Conservation (phyloP, 2,113 vertebrate species). For the Bostrychus sinensis region DNA sequence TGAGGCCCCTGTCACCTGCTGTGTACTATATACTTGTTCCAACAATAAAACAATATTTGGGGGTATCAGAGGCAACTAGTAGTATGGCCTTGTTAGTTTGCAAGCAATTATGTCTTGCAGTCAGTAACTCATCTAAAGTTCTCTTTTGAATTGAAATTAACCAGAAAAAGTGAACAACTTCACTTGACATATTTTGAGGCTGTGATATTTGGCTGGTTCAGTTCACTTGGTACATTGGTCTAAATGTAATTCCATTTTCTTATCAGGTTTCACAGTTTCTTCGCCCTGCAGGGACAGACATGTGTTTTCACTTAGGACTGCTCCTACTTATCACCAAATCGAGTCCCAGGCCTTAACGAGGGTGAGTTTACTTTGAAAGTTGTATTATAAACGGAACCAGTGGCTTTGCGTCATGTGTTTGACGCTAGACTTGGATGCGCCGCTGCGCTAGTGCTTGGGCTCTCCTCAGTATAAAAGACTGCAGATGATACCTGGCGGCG, state of each 20-base stretch:
- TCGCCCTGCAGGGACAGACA: not conserved
- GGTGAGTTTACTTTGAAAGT: not conserved
- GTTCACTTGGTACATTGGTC: not conserved
- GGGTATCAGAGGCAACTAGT: too few relatives aligned
- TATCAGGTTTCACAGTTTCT: not conserved
- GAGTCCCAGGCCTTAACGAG: not conserved
- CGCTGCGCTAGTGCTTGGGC: not conserved
- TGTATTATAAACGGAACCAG: not conserved
- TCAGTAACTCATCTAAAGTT: too few relatives aligned
- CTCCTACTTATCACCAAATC: not conserved
- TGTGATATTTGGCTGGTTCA: too few relatives aligned
- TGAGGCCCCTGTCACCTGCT: too few relatives aligned
- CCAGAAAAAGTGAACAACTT: too few relatives aligned
- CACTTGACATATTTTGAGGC: too few relatives aligned
- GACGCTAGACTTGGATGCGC: not conserved
- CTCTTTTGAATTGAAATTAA: too few relatives aligned
- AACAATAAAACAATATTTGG: too few relatives aligned
- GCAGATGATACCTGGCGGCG: not conserved
- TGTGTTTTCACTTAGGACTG: not conserved
- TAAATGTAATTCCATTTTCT: not conserved
- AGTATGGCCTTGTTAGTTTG: too few relatives aligned
- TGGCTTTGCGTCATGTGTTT: not conserved
- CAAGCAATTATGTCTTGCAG: too few relatives aligned
- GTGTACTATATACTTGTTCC: too few relatives aligned
- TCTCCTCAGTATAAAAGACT: not conserved